Evolutionary conservation across 2,797 vertebrate genomes (phyloP).

Genomic region (Nyctibius grandis): DNA sequence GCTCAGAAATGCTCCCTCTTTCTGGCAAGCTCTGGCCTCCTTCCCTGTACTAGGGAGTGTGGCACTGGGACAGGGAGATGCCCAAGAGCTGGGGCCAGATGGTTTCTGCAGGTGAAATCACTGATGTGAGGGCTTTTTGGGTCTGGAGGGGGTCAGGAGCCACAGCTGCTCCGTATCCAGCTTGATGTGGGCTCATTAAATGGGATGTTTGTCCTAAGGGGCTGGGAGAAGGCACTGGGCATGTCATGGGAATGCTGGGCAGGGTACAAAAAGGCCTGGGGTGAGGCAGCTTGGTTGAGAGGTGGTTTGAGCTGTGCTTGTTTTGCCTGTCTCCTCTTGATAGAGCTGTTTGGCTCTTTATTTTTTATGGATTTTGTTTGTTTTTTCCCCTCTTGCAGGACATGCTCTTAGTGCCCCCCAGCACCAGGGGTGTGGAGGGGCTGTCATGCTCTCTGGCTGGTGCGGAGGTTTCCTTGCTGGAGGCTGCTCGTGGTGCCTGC

Average conservation of each 20-base stretch:
- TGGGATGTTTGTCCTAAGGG: neutral
- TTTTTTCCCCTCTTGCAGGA: neutral
- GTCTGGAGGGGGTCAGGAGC: neutral
- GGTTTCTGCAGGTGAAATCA: neutral
- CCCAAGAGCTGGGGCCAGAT: neutral
- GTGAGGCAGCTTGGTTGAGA: neutral
- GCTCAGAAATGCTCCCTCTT: conserved; percentile 27
- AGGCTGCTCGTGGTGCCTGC: neutral
- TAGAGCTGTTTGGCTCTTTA: accelerated
- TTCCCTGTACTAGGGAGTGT: accelerated
- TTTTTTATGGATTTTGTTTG: neutral
- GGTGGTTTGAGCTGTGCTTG: accelerated
- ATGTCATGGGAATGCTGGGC: accelerated
- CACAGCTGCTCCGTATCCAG: neutral
- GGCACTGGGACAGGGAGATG: neutral
- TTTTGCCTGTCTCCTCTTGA: accelerated
- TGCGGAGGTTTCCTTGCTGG: neutral
- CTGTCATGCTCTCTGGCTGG: neutral
- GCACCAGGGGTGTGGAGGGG: neutral
- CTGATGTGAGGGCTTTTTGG: neutral
- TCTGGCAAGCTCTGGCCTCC: neutral
- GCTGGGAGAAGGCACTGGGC: accelerated
- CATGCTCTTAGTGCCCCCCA: neutral
- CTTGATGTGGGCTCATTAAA: neutral
- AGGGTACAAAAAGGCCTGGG: neutral